phyloP scores from a whole-genome alignment of 2,113 vertebrate genomes.

The Ardeotis arabs region DNA sequence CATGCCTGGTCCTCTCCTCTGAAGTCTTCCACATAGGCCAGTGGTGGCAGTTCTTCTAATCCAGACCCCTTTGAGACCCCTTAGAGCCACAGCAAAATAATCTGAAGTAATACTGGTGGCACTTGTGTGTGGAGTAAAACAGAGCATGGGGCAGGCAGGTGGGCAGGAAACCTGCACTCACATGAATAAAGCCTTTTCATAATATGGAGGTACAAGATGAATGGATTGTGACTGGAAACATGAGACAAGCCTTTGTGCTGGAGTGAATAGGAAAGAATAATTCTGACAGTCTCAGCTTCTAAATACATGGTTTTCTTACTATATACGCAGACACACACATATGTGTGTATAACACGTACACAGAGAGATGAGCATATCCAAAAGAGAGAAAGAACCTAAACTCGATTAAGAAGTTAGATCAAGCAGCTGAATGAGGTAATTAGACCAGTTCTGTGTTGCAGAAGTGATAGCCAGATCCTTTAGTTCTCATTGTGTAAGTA shows the following conservation, averaged over 20 bases:
- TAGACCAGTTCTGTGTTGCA: neutral
- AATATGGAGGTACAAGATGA: neutral
- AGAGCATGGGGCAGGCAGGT: accelerated
- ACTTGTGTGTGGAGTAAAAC: neutral
- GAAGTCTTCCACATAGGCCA: neutral
- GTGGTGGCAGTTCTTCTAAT: neutral
- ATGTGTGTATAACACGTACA: neutral
- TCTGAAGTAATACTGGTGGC: neutral
- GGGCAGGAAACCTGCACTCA: neutral
- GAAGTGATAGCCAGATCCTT: neutral
- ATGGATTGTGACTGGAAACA: neutral
- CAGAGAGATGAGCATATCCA: neutral
- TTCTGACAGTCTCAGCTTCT: neutral
- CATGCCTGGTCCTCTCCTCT: neutral
- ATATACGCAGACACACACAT: neutral
- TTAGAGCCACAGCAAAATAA: neutral
- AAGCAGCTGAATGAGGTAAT: neutral
- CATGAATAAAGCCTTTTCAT: neutral
- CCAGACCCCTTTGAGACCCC: neutral
- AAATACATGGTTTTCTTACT: neutral
- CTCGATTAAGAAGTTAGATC: neutral
- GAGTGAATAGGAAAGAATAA: neutral
- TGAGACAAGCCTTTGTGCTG: neutral
- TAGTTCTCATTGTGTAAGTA: neutral
- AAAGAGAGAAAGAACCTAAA: neutral